phyloP scores from a whole-genome alignment of 2,797 vertebrate genomes.

The Betta splendens region DNA sequence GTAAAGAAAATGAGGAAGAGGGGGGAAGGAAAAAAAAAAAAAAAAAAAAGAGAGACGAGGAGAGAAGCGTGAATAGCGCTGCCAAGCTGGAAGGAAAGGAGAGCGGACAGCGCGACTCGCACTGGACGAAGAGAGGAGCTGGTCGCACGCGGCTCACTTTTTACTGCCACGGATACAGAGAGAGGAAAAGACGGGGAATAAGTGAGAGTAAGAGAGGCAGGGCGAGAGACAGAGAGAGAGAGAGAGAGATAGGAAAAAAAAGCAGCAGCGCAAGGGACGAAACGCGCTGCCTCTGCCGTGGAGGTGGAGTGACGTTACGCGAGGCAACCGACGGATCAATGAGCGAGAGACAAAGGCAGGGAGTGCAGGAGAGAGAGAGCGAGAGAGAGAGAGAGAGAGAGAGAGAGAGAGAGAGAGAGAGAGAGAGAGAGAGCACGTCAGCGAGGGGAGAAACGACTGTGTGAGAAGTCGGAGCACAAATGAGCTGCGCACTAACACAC shows the following conservation, averaged over 20 bases:
- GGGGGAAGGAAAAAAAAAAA: background rate
- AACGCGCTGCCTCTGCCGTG: constrained; percentile 30
- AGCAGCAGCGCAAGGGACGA: constrained; percentile 25
- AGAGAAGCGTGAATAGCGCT: constrained; percentile 46
- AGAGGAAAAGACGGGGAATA: constrained; percentile 19
- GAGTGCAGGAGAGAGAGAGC: background rate
- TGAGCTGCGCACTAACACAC: constrained; percentile 41
- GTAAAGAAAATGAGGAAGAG: constrained; percentile 24
- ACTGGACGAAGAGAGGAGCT: constrained; percentile 43
- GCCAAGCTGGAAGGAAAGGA: constrained; percentile 13
- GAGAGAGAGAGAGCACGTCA: no score
- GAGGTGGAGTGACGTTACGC: constrained; percentile 46
- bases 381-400: background rate
- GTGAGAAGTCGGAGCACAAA: constrained; percentile 34
- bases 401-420: background rate
- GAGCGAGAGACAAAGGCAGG: constrained; percentile 29
- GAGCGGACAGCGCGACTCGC: constrained; percentile 52
- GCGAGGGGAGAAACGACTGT: no score
- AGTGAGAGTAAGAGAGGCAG: constrained; percentile 4
- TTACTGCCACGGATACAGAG: constrained; percentile 49
- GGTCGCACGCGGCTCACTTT: constrained; percentile 60
- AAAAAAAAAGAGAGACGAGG: no score
- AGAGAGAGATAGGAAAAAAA: constrained; percentile 1
- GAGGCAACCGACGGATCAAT: constrained; percentile 50
- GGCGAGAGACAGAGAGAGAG: constrained; percentile 13